phyloP scores from a whole-genome alignment of 2,888 invertebrate species.

The Apotomis capreana region DNA sequence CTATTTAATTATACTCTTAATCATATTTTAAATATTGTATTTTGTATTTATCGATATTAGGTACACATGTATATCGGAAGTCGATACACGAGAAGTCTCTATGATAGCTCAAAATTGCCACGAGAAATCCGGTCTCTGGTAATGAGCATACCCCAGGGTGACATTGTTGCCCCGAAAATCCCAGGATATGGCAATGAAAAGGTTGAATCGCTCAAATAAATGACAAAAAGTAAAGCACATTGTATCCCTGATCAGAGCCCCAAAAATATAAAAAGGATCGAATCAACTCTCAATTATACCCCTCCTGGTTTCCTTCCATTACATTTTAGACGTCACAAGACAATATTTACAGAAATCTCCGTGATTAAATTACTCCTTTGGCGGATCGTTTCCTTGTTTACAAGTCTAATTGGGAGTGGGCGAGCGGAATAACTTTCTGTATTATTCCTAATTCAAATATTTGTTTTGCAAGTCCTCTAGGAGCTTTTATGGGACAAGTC shows the following conservation, averaged over 20 bases:
- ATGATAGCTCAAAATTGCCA: no score
- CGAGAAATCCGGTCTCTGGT: no score
- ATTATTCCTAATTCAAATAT: neutral
- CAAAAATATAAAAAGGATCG: neutral
- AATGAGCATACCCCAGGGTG: no score
- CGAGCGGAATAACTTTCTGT: neutral
- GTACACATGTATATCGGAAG: no score
- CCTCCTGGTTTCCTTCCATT: neutral
- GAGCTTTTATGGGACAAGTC: neutral
- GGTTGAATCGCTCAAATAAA: no score
- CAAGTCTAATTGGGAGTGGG: conserved; percentile 12
- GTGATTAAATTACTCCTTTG: conserved; percentile 7
- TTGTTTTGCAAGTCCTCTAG: neutral
- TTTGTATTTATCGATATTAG: no score
- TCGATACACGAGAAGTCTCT: no score
- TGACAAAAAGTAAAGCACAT: no score
- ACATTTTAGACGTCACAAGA: neutral
- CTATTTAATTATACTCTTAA: no score
- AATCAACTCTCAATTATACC: neutral
- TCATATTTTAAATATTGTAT: no score
- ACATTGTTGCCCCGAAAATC: no score
- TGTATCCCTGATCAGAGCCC: neutral
- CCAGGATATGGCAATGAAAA: no score
- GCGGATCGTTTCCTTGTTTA: conserved; percentile 7
- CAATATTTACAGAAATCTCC: neutral